Evolutionary conservation across 2,113 vertebrate genomes (phyloP).

Genomic region (Sorex araneus): DNA sequence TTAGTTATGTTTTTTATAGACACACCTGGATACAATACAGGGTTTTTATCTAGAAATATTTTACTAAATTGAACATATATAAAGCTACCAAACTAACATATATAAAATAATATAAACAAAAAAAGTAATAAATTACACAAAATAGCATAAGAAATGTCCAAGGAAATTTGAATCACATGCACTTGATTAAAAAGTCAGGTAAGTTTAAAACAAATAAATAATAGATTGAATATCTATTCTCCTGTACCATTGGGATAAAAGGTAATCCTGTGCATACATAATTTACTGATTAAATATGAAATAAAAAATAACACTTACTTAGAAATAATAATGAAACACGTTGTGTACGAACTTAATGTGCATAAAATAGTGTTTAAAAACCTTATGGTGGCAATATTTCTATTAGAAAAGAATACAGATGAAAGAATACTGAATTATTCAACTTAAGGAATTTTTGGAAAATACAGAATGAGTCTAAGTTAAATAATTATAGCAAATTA

Average conservation of each 20-base stretch:
- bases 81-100: not conserved
- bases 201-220: conserved; percentile 31
- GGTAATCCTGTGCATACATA: not conserved
- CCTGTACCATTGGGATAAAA: not conserved
- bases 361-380: too few species aligned
- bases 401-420: too few species aligned
- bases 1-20: not conserved
- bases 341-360: too few species aligned
- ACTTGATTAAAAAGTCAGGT: not conserved
- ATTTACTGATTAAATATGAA: too few species aligned
- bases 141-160: not conserved
- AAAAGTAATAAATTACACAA: not conserved
- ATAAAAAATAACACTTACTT: too few species aligned
- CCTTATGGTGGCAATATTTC: too few species aligned
- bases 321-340: too few species aligned
- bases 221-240: too few species aligned
- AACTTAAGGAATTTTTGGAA: too few species aligned
- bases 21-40: not conserved
- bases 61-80: not conserved
- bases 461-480: too few species aligned
- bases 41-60: not conserved
- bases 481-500: too few species aligned
- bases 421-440: too few species aligned
- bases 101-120: not conserved
- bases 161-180: not conserved